Evolutionary conservation across 2,888 invertebrate genomes (phyloP), one percentile per base, ranked within the genome.

Genomic region (Drosophila stalkeri): DNA sequence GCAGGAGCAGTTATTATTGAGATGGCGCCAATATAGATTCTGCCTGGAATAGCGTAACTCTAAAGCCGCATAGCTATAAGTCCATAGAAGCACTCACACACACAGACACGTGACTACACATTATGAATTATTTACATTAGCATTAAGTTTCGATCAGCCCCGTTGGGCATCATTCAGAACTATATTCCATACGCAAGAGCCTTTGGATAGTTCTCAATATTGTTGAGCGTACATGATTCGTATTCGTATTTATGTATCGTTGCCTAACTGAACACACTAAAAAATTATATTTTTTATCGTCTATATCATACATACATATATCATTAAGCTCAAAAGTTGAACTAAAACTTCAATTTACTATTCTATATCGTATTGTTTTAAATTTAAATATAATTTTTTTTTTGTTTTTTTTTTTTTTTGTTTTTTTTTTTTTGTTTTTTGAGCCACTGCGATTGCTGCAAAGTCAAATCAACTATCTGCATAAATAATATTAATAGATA

Each of bases 391-490:
- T 6, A 6, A 1, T 0, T 16, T 16, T 16, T 37, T 37, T 14
- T 5, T 31, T 27, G 31, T 43, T 46, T 14, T 31, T 20, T 18
- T 31, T 27, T 6, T 27, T 27, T 27, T 39, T 46, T 27, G 31
- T 43, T 46, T 14, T 31, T 20, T 18, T 31, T 27, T 6, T 27
- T 27, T 27, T 39, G 43, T 41, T 18, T 27, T 41, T 46, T 43
- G 71, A 64, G 70, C 70, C 61, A 56, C 52, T 55, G 62, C 49
- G 52, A 62, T 59, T 67, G 51, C 66, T 64, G 74, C 59, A 51
- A 77, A 67, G 39, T 62, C 60, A 74, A 65, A 78, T 71, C 71
- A 79, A 72, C 52, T 68, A 75, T 72, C 67, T 49, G 64, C 61
- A 65, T 65, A 49, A 62, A 67, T 71, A 70, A 5, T 7, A 20